Percentiles rank a stretch among this genome's conserved stretches.
phyloP scores from a whole-genome alignment of 1,140 invertebrate genomes.

The Drosophila orena region DNA sequence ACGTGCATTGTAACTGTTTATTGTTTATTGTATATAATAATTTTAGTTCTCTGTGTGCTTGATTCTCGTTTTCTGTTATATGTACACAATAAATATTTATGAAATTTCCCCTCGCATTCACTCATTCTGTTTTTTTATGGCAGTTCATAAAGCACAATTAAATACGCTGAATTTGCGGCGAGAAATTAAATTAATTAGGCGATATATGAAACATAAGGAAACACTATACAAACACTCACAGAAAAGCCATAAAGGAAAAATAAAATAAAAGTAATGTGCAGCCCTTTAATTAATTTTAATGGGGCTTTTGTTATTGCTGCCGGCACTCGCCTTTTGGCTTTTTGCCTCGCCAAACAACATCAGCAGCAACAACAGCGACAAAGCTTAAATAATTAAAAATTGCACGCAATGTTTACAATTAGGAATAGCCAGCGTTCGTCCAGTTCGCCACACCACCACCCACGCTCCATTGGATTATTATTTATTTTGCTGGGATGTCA shows the following conservation, averaged over 20 bases:
- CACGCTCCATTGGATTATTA: neutral
- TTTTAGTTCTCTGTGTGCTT: constrained; percentile 77
- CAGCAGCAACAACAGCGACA: constrained; percentile 28
- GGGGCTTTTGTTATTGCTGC: constrained; percentile 64
- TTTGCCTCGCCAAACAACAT: neutral
- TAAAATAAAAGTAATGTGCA: constrained; percentile 75
- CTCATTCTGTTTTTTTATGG: constrained; percentile 72
- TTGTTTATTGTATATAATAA: constrained; percentile 52
- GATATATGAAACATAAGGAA: constrained; percentile 61
- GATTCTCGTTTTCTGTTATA: constrained; percentile 46
- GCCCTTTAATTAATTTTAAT: constrained; percentile 84
- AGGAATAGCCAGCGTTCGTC: constrained; percentile 71
- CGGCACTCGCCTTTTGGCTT: constrained; percentile 12
- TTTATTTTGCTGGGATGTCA: constrained; percentile 7
- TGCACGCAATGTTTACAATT: constrained; percentile 84
- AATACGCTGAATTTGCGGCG: constrained; percentile 69
- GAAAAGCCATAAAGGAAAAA: constrained; percentile 57
- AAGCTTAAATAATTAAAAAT: constrained; percentile 84
- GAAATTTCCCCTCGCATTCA: constrained; percentile 42
- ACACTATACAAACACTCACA: constrained; percentile 49
- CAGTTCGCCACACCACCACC: constrained; percentile 36
- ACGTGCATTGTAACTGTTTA: constrained; percentile 70
- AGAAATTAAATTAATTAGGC: constrained; percentile 81
- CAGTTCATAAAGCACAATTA: constrained; percentile 79
- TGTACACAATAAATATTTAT: constrained; percentile 75